Evolutionary conservation across 2,888 invertebrate species (phyloP).

Genomic region (Agapostemon virescens): DNA sequence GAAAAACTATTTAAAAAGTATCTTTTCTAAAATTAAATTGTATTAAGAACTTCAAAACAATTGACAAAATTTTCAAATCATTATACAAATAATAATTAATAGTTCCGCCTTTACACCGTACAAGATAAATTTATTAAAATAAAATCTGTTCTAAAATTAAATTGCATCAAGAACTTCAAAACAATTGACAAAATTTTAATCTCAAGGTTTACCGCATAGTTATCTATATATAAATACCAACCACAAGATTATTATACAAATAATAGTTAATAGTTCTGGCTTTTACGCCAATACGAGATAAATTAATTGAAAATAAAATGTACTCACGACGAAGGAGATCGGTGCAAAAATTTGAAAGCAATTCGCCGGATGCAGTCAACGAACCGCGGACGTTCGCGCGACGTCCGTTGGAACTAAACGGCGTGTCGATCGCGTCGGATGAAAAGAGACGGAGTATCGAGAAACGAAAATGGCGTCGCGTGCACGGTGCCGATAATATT

Average conservation of each 20-base stretch:
- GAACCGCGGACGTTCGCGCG: conserved; percentile 13
- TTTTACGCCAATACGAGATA: background rate
- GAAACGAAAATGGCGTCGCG: conserved; percentile 73
- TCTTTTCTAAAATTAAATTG: background rate
- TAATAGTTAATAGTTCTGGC: background rate
- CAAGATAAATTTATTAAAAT: too few relatives aligned
- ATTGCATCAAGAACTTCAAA: background rate
- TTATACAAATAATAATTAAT: too few relatives aligned
- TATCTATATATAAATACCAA: too few relatives aligned
- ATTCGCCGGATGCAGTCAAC: conserved; percentile 17
- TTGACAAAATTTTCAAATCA: background rate
- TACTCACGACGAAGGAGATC: background rate
- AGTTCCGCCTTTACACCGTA: too few relatives aligned
- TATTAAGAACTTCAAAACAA: background rate
- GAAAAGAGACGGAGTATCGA: conserved; percentile 45
- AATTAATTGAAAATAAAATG: background rate
- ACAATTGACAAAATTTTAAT: background rate
- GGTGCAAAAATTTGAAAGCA: conserved; percentile 20
- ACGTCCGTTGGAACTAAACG: conserved; percentile 17
- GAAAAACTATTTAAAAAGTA: too few relatives aligned
- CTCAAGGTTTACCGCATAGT: background rate
- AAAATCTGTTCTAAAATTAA: background rate
- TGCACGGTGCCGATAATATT: conserved; percentile 67
- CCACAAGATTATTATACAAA: background rate
- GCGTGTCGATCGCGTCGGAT: conserved; percentile 26